Conservation (phyloP, 2,113 vertebrate species). For the Barbus barbus region DNA sequence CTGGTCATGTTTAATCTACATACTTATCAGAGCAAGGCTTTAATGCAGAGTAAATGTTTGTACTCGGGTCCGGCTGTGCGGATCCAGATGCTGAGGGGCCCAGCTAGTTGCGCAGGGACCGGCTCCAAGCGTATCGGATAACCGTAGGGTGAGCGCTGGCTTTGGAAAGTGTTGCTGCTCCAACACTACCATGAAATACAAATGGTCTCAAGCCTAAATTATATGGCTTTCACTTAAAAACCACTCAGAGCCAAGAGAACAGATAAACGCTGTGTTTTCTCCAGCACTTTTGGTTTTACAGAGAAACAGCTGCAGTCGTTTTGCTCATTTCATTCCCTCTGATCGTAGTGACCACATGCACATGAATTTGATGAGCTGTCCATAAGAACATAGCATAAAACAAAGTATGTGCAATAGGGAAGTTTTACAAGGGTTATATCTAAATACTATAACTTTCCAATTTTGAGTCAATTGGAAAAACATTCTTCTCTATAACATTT, state of each 20-base stretch:
- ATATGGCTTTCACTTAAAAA: constrained; percentile 54
- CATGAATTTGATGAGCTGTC: background rate
- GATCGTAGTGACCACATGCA: background rate
- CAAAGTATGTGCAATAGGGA: no score
- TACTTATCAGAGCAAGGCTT: constrained; percentile 28
- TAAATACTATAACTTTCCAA: background rate
- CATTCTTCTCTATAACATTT: no score
- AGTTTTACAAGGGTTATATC: background rate
- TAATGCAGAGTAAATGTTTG: constrained; percentile 51
- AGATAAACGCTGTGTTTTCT: constrained; percentile 21
- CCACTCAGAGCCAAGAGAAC: constrained; percentile 48
- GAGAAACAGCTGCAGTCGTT: constrained; percentile 20
- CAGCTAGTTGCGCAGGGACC: background rate
- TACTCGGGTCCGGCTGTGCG: constrained; percentile 23
- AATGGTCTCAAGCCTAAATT: constrained; percentile 59
- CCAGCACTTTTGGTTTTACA: background rate
- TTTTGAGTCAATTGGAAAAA: background rate
- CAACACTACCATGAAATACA: constrained; percentile 60
- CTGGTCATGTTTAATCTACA: constrained; percentile 51
- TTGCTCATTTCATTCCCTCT: constrained; percentile 7
- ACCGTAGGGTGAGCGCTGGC: constrained; percentile 46
- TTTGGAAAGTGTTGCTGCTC: constrained; percentile 61
- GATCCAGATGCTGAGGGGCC: constrained; percentile 39
- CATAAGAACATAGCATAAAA: background rate
- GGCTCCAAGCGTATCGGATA: constrained; percentile 54